Evolutionary conservation across 2,888 invertebrate species (phyloP).

Genomic region (Alsophila aescularia): DNA sequence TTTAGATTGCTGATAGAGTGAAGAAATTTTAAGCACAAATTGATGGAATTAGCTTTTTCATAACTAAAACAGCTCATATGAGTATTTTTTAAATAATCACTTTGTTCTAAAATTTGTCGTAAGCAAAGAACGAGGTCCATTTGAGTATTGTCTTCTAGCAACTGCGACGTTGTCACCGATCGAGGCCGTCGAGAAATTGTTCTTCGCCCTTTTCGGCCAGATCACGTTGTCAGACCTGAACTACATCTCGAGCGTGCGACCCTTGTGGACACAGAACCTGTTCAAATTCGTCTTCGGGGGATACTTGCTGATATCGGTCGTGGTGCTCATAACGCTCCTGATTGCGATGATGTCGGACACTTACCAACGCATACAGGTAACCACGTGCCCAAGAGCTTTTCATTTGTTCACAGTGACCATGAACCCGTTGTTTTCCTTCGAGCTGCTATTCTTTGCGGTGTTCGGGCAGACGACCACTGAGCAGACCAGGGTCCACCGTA

Average conservation of each 20-base stretch:
- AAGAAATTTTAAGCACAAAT: slow-evolving; percentile 59
- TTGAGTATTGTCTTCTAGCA: slow-evolving; percentile 85
- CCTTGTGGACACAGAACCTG: slow-evolving; percentile 92
- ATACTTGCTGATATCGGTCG: slow-evolving; percentile 98
- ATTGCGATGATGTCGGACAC: slow-evolving; percentile 99
- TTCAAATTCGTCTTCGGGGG: slow-evolving; percentile 97
- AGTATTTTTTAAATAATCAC: slow-evolving; percentile 47
- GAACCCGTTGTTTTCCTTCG: slow-evolving; percentile 96
- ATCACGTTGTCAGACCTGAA: slow-evolving; percentile 93
- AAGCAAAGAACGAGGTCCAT: slow-evolving; percentile 69
- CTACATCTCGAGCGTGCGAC: slow-evolving; percentile 88
- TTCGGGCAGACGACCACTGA: slow-evolving; percentile 96
- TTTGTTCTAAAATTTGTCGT: slow-evolving; percentile 54
- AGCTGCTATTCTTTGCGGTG: slow-evolving; percentile 99
- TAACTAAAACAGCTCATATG: no score
- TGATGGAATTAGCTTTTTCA: slow-evolving; percentile 43
- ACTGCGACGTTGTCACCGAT: slow-evolving; percentile 94
- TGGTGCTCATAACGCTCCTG: slow-evolving; percentile 98
- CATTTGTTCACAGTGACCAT: slow-evolving; percentile 92
- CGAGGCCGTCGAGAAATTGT: slow-evolving; percentile 98
- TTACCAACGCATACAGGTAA: slow-evolving; percentile 99
- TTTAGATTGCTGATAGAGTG: slow-evolving; percentile 52
- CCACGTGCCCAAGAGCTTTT: slow-evolving; percentile 68
- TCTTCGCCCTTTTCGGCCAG: slow-evolving; percentile 99
- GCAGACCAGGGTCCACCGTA: slow-evolving; percentile 87